These are phyloP conservation scores for Pterophyllum scalare DNA, from an alignment of 2,113 vertebrate species.

Conservation along the genomic window DNA sequence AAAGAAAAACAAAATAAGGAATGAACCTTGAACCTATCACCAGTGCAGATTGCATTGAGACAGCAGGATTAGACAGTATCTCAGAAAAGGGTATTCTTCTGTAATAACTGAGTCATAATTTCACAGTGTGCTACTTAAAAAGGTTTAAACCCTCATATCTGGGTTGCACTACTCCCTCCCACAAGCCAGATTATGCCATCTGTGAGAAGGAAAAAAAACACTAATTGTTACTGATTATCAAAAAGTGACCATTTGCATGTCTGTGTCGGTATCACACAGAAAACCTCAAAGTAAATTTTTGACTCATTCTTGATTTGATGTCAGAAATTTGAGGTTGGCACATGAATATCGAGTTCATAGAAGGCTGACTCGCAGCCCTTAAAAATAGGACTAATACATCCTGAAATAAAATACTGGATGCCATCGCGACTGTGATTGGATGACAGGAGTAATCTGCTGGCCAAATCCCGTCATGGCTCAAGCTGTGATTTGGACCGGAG, in stretches of 20 bases:
- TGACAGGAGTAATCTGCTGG: slow-evolving; percentile 66
- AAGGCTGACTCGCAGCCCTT: slow-evolving; percentile 13
- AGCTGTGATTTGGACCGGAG: slow-evolving; percentile 64
- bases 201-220: slow-evolving; percentile 51
- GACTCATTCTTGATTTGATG: background rate
- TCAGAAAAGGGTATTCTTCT: background rate
- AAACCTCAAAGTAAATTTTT: background rate
- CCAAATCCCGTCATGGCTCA: slow-evolving; percentile 72
- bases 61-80: background rate
- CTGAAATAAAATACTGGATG: slow-evolving; percentile 47
- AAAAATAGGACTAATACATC: slow-evolving; percentile 31
- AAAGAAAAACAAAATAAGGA: background rate
- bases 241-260: background rate
- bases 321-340: background rate
- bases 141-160: slow-evolving; percentile 71
- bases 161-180: slow-evolving; percentile 55
- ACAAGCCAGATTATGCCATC: slow-evolving; percentile 70
- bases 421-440: slow-evolving; percentile 66
- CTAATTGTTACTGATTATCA: background rate
- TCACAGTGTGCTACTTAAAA: slow-evolving; percentile 42
- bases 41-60: background rate
- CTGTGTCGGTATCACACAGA: background rate
- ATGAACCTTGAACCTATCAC: background rate
- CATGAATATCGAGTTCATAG: slow-evolving; percentile 12
- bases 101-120: slow-evolving; percentile 17